Evolutionary conservation across 2,113 vertebrate species (phyloP), one percentile per base, ranked within the genome.

Genomic region (Haliaeetus leucogaster): DNA sequence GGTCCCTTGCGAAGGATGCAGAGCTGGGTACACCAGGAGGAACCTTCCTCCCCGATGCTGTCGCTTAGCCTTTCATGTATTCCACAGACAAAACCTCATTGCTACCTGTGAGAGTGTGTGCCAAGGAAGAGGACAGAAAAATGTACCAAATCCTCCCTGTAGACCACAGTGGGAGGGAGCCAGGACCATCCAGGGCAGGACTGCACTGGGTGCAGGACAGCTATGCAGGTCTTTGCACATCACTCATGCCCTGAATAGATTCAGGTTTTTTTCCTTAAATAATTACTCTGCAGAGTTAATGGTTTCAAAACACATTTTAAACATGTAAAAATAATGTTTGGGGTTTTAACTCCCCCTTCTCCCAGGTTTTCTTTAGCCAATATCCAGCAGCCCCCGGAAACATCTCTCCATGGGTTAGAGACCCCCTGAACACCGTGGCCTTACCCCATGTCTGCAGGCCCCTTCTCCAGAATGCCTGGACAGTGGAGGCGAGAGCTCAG

Each of bases 341-440:
- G 13, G 7, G 5, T 38, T 40, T n/a, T 18, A 23, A 34, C 8
- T 36, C 11, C 13, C 3, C 26, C 7, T 70, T 77, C 34, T n/a
- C 56, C 23, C 10, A 29, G 19, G 27, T 48, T 77, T 82, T 21
- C 29, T 36, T 52, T 32, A 61, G 45, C 52, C 45, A n/a, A 7
- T 3, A 5, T 34, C 27, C 43, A 4, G 2, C n/a, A 9, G 58
- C 30, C 26, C 53, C 53, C 3, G 18, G 48, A 42, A 25, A 48
- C 40, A 2, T 9, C 45, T 12, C 40, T 56, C 36, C 42, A 8
- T 2, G 1, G 16, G 29, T 27, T 2, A 9, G 38, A 43, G 32
- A 6, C 17, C 12, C 36, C 11, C 53, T 3, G 7, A 43, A 43
- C 58, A 25, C 32, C 6, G 0, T 5, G 8, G 21, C 7, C 0